phyloP scores from a whole-genome alignment of 2,797 vertebrate species.

The Tenualosa ilisha region DNA sequence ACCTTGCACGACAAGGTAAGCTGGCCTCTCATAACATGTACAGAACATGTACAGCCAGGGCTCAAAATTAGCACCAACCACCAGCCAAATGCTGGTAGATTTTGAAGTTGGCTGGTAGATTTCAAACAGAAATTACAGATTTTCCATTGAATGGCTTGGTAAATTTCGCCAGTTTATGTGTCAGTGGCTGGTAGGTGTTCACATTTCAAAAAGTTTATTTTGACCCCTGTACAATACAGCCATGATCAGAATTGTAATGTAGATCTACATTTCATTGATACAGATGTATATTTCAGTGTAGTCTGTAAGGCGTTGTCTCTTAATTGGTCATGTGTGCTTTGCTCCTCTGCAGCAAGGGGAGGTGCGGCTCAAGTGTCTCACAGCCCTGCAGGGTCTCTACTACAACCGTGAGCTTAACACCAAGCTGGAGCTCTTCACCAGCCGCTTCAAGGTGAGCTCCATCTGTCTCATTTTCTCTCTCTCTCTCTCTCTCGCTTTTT shows the following conservation, averaged over 20 bases:
- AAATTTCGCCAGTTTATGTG: no score
- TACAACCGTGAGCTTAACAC: constrained; percentile 98
- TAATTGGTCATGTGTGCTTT: background rate
- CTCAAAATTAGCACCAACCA: no score
- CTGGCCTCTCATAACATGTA: background rate
- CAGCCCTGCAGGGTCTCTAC: constrained; percentile 97
- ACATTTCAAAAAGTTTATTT: no score
- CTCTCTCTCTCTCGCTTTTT: background rate
- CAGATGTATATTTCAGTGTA: background rate
- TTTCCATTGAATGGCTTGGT: no score
- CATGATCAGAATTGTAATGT: no score
- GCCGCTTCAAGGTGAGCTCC: constrained; percentile 92
- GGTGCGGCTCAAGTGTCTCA: constrained; percentile 97
- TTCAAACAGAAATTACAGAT: no score
- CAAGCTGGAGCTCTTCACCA: constrained; percentile 98
- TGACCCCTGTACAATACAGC: no score
- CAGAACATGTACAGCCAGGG: no score
- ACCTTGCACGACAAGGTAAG: constrained; percentile 89
- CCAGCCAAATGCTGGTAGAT: no score
- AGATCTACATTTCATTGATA: no score
- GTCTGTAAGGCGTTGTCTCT: background rate
- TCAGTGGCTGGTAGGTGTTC: no score
- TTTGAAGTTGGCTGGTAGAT: no score
- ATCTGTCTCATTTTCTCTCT: background rate
- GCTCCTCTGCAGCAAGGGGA: constrained; percentile 87